Conservation (phyloP, 2,888 invertebrate species). For the Pharmacophagus antenor region DNA sequence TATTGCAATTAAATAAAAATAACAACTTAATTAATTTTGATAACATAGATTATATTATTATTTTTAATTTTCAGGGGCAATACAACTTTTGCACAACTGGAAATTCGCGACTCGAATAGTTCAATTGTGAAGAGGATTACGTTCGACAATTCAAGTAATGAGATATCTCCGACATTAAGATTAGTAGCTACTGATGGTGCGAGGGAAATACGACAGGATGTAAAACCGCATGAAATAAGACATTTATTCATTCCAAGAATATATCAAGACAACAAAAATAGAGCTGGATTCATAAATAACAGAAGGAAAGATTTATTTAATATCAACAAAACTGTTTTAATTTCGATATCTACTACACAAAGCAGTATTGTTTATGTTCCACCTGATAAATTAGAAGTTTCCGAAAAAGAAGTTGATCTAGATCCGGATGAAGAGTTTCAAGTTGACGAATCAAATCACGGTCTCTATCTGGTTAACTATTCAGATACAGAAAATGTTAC, state of each 20-base stretch:
- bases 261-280: conserved; percentile 64
- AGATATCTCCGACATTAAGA: conserved; percentile 54
- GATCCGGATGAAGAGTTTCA: conserved; percentile 79
- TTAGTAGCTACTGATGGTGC: conserved; percentile 64
- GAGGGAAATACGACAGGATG: conserved; percentile 63
- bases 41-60: neutral
- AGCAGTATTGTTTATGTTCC: conserved; percentile 66
- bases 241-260: conserved; percentile 68
- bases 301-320: conserved; percentile 56
- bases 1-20: too few relatives aligned
- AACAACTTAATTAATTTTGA: too few relatives aligned
- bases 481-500: conserved; percentile 72
- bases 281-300: conserved; percentile 67
- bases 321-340: conserved; percentile 46
- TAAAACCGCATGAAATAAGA: conserved; percentile 71
- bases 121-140: conserved; percentile 66
- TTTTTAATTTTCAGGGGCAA: conserved; percentile 62
- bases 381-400: conserved; percentile 70
- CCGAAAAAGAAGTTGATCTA: conserved; percentile 69
- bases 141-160: conserved; percentile 66
- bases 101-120: conserved; percentile 65
- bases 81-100: conserved; percentile 72
- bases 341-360: conserved; percentile 57
- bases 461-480: conserved; percentile 74
- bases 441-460: conserved; percentile 78